Evolutionary conservation across 2,113 vertebrate genomes (phyloP), one percentile per base, ranked within the genome.

Genomic region (Coreoperca whiteheadi): DNA sequence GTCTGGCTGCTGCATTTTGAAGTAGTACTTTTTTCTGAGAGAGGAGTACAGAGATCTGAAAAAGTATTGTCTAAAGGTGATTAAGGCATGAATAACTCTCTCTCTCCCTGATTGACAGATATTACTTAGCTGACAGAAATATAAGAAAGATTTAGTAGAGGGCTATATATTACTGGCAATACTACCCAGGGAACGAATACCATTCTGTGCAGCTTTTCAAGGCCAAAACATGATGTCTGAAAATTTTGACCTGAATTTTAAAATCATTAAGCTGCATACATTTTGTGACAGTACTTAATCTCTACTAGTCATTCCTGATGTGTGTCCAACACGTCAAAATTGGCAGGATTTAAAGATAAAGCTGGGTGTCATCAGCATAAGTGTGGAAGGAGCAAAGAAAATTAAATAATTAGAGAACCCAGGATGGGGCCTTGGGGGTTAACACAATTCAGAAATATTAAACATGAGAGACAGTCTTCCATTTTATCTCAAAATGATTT

Each of bases 331-430:
- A 37, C 1, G 41, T 28, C 15, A 16, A 21, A 60, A 34, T 23
- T 73, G 11, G 23, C 14, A 59, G 1, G 28, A 46, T 68, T 54
- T 54, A 30, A 18, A 88, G 54, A 34, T 89, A 88, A 68, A 91
- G 4, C 11, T 46, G 48, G 5, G 41, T 77, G 59, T 91, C 90
- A 75, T 89, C 90, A 51, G 87, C 74, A 23, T 82, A 80, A 53
- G 53, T 57, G 56, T 25, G n/a, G 25, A 89, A 46, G 12, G 3
- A 65, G 15, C 6, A 56, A 32, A 59, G 0, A 41, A 18, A 37
- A 12, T 0, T 28, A 10, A 50, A 65, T 8, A 25, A 30, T 57
- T 6, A 51, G 5, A 4, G 28, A 3, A 0, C 9, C 60, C 14
- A 39, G 5, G 6, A 25, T 16, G 20, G 59, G 11, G 11, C 10